Conservation (phyloP, 2,888 invertebrate species). For the Drosophila diplacantha region DNA sequence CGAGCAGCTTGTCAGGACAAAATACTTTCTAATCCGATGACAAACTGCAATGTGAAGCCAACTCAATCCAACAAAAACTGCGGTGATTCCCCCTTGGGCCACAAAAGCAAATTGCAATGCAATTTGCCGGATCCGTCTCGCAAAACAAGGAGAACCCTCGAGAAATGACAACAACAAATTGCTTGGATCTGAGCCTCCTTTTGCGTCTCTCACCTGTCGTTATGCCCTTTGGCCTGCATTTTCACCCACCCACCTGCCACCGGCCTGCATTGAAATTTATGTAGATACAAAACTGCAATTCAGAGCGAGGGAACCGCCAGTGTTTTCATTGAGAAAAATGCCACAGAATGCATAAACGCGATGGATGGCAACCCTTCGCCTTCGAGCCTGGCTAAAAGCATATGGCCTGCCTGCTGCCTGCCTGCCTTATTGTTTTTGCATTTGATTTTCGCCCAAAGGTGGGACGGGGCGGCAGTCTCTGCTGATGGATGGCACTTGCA, state of each 20-base stretch:
- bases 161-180: conserved; percentile 37
- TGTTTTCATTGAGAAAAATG: conserved; percentile 70
- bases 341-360: conserved; percentile 43
- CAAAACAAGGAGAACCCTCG: conserved; percentile 23
- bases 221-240: conserved; percentile 30
- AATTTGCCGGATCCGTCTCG: conserved; percentile 49
- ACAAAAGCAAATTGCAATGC: conserved; percentile 59
- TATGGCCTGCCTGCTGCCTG: conserved; percentile 46
- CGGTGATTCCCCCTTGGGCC: conserved; percentile 14
- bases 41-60: conserved; percentile 30
- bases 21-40: conserved; percentile 37
- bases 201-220: conserved; percentile 12
- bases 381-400: conserved; percentile 42
- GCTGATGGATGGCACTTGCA: conserved; percentile 52
- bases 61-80: conserved; percentile 10
- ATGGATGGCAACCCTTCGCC: conserved; percentile 31
- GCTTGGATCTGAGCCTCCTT: conserved; percentile 31
- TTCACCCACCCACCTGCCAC: conserved; percentile 4
- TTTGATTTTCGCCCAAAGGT: conserved; percentile 52
- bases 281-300: conserved; percentile 51
- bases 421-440: conserved; percentile 68
- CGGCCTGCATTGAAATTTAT: conserved; percentile 48
- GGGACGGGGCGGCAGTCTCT: background rate
- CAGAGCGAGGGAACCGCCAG: conserved; percentile 6
- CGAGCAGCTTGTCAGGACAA: conserved; percentile 19